A percentile compares a stretch with the other conserved stretches of the same genome.
phyloP scores from a whole-genome alignment of 2,888 invertebrate genomes.

The Buathra laborator region DNA sequence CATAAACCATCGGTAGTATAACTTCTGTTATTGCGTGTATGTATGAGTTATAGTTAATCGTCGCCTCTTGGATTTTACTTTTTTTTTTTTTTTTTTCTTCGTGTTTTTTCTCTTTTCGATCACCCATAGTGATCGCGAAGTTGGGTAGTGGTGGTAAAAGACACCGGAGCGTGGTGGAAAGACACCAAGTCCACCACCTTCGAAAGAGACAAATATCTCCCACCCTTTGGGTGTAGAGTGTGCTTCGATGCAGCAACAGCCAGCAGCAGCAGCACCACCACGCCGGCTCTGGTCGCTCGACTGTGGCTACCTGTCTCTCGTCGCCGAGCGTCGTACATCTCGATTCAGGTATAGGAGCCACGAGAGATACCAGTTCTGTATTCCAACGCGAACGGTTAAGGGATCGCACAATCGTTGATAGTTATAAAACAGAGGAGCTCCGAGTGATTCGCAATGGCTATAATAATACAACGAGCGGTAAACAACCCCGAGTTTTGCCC shows the following conservation, averaged over 20 bases:
- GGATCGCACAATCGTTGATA: constrained; percentile 16
- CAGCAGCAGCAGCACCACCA: constrained; percentile 29
- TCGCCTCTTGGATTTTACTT: constrained; percentile 33
- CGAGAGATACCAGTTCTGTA: constrained; percentile 22
- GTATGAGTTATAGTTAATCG: constrained; percentile 28
- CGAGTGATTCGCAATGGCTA: constrained; percentile 46
- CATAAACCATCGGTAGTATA: constrained; percentile 1
- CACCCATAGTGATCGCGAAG: background rate
- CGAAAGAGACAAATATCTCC: constrained; percentile 65
- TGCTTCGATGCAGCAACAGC: constrained; percentile 47
- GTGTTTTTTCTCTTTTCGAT: constrained; percentile 19
- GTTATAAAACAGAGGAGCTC: background rate
- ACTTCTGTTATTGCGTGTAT: background rate
- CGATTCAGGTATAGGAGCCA: constrained; percentile 27
- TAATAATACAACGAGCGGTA: constrained; percentile 25
- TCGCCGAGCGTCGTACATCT: constrained; percentile 37
- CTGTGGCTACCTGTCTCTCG: constrained; percentile 40
- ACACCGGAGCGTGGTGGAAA: constrained; percentile 37
- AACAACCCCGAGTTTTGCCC: constrained; percentile 31
- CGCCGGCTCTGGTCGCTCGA: constrained; percentile 46
- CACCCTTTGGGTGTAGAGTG: constrained; percentile 42
- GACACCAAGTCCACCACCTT: constrained; percentile 63
- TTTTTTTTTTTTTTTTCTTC: background rate
- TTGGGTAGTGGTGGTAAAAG: constrained; percentile 15
- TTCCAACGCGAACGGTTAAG: constrained; percentile 8